Base-by-base conservation (phyloP, 2,113 vertebrate genomes). In the Ammodytes marinus region DNA sequence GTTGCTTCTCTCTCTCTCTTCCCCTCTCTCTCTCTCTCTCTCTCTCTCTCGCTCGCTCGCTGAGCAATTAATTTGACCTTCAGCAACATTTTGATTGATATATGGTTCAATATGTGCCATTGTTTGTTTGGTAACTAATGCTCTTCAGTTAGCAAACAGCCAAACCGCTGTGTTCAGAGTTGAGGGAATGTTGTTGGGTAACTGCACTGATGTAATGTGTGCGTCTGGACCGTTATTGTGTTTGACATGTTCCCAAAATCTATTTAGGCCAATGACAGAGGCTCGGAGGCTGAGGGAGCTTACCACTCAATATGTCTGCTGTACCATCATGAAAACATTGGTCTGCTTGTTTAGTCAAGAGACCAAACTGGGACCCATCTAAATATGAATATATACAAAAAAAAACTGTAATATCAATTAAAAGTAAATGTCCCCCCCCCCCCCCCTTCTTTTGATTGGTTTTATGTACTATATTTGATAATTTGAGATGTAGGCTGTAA, bases 221-320 rank as follows among this genome's bases (percentile, higher is more conserved):
- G 46, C 53, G 57, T 63, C 68, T 63, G 60, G 42, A 14, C 9
- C 0, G 10, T 11, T 57, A 8, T 17, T 13, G 35, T 76, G 54
- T 71, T 69, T 57, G 50, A 69, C 69, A 60, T 71, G 45, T 55
- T 59, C 39, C 74, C 60, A 81, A 79, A 84, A 67, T 74, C 58
- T 69, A 67, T 87, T 69, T 61, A 72, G 67, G 52, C 78, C 78
- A 35, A 46, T 76, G 71, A 40, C 60, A 42, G 72, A 8, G n/a
- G 66, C 42, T 66, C 46, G 66, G 43, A 17, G 37, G 65, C 69
- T 83, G 64, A 83, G 73, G 61, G 63, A 55, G 87, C 74, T 86
- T 76, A 84, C 7, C 59, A 47, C 64, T 74, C 65, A 40, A 58
- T 70, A 74, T 0, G 54, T 73, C 53, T 9, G 67, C 17, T 5